Evolutionary conservation across 37 sponge, comb jelly and placozoan species (phyloP).

Genomic region (Oscarella lobularis): DNA sequence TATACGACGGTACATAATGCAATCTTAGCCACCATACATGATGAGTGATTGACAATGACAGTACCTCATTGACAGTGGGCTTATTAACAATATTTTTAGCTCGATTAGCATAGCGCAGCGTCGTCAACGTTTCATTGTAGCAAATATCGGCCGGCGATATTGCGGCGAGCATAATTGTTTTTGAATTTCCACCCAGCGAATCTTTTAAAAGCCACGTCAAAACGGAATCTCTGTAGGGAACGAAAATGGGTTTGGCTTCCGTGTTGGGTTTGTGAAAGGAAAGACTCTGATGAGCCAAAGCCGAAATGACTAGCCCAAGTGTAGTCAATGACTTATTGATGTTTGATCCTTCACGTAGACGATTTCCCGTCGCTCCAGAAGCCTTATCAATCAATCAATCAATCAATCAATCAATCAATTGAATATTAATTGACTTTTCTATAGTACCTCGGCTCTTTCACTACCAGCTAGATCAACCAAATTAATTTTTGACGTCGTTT

Average conservation of each 20-base stretch:
- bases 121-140: constrained; percentile 76
- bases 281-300: constrained; percentile 19
- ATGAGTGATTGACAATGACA: too few relatives aligned
- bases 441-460: constrained; percentile 16
- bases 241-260: constrained; percentile 8
- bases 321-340: constrained; percentile 82
- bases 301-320: constrained; percentile 72
- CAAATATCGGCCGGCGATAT: constrained; percentile 64
- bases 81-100: constrained; percentile 81
- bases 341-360: constrained; percentile 72
- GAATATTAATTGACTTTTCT: not conserved
- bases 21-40: too few relatives aligned
- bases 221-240: constrained; percentile 86
- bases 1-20: not conserved
- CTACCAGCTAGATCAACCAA: constrained; percentile 87
- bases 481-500: constrained; percentile 62
- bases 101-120: constrained; percentile 71
- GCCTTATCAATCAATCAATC: not conserved
- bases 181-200: constrained; percentile 81
- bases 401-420: not conserved
- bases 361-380: constrained; percentile 59
- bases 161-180: constrained; percentile 86
- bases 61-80: constrained; percentile 71
- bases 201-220: constrained; percentile 82
- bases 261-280: not conserved